Percentiles rank a stretch among this genome's conserved stretches.
Conservation (phyloP, 2,888 invertebrate species). For the Chrysolina americana region DNA sequence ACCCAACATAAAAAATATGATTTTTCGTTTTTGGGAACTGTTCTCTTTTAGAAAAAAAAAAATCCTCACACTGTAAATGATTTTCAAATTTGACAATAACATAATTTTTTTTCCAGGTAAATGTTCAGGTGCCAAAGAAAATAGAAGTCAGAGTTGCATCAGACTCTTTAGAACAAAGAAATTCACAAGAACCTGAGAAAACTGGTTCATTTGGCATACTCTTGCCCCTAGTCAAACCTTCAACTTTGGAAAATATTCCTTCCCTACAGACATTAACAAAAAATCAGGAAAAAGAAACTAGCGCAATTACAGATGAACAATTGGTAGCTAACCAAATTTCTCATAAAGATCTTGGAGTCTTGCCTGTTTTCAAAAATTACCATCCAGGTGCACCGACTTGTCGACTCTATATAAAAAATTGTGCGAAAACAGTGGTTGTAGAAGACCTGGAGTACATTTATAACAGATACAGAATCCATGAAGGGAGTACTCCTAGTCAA, state of each 20-base stretch:
- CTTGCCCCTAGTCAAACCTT: constrained; percentile 51
- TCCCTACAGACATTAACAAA: constrained; percentile 36
- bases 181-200: constrained; percentile 41
- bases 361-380: constrained; percentile 91
- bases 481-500: constrained; percentile 68
- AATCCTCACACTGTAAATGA: too few species aligned
- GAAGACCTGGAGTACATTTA: constrained; percentile 84
- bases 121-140: constrained; percentile 67
- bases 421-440: constrained; percentile 84
- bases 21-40: too few species aligned
- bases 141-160: constrained; percentile 72
- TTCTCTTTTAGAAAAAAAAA: too few species aligned
- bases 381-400: constrained; percentile 84
- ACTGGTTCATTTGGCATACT: constrained; percentile 62
- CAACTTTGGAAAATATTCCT: constrained; percentile 40
- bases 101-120: constrained; percentile 53
- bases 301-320: constrained; percentile 76
- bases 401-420: constrained; percentile 93
- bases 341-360: constrained; percentile 78
- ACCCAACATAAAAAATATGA: too few species aligned
- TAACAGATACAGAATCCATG: constrained; percentile 74
- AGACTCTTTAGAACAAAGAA: constrained; percentile 56
- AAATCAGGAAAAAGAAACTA: constrained; percentile 54
- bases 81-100: too few species aligned
- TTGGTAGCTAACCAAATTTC: constrained; percentile 80